phyloP scores from a whole-genome alignment of 2,888 invertebrate genomes.

The Leuctra nigra region DNA sequence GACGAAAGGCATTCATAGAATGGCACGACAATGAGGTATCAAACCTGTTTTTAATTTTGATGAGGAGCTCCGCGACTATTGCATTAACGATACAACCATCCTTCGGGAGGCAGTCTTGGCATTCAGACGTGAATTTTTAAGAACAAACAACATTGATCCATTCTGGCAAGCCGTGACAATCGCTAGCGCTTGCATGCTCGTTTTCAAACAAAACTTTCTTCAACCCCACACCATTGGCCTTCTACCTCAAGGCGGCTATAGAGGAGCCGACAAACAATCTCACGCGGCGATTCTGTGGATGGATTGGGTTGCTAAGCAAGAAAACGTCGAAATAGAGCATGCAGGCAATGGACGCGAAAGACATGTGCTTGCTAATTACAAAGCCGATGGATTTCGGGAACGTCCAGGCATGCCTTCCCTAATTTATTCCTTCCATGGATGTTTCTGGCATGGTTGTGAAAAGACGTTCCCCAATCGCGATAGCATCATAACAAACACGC shows the following conservation, averaged over 20 bases:
- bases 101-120: neutral
- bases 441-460: constrained; percentile 20
- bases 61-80: neutral
- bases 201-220: neutral
- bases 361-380: neutral
- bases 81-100: neutral
- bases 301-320: neutral
- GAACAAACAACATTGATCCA: neutral
- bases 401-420: too few species aligned
- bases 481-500: neutral
- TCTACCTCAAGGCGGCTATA: neutral
- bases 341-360: neutral
- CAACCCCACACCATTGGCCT: neutral
- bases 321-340: neutral
- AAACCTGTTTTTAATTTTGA: neutral
- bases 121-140: neutral
- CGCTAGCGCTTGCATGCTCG: neutral
- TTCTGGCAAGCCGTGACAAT: neutral
- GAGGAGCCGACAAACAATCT: neutral
- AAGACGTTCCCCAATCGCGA: neutral
- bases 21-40: neutral
- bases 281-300: neutral
- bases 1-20: neutral
- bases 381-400: neutral
- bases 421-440: constrained; percentile 12